Conservation (phyloP, 1,140 invertebrate species). For the Bombus polaris region DNA sequence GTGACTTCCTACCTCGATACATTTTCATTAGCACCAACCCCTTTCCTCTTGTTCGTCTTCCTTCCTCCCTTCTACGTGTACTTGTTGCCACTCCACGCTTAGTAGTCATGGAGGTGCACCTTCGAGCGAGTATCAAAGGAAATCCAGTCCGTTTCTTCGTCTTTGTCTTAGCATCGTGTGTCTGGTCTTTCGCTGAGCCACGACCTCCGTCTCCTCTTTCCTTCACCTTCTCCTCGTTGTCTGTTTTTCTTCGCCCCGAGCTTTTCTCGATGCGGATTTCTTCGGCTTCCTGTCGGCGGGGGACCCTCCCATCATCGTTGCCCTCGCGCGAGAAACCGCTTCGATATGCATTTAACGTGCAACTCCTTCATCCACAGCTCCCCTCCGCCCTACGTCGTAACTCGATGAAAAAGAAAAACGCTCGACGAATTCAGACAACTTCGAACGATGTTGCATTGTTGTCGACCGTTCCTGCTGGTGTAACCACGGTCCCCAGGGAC, state of each 20-base stretch:
- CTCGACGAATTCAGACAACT: constrained; percentile 31
- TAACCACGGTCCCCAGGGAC: constrained; percentile 49
- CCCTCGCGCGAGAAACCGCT: constrained; percentile 20
- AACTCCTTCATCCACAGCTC: not conserved
- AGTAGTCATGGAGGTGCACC: constrained; percentile 28
- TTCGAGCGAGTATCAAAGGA: constrained; percentile 39
- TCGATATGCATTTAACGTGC: constrained; percentile 45
- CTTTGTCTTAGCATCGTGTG: not conserved
- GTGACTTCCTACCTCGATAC: constrained; percentile 67
- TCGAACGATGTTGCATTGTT: constrained; percentile 43
- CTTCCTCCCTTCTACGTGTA: not conserved
- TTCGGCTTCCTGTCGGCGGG: not conserved
- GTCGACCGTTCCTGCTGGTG: constrained; percentile 31
- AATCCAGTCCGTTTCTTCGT: constrained; percentile 10
- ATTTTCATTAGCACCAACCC: constrained; percentile 69
- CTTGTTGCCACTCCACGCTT: constrained; percentile 16
- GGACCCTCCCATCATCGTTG: not conserved
- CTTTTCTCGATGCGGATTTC: constrained; percentile 26
- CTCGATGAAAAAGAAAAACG: constrained; percentile 21
- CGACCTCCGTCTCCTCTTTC: not conserved
- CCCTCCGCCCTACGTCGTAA: not conserved
- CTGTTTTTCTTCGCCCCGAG: constrained; percentile 11
- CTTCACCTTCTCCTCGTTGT: not conserved
- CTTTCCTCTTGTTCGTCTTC: not conserved
- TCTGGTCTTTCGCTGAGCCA: not conserved